These are phyloP conservation scores for Ecdyonurus torrentis DNA, from an alignment of 2,888 invertebrate species.

Conservation along the genomic window DNA sequence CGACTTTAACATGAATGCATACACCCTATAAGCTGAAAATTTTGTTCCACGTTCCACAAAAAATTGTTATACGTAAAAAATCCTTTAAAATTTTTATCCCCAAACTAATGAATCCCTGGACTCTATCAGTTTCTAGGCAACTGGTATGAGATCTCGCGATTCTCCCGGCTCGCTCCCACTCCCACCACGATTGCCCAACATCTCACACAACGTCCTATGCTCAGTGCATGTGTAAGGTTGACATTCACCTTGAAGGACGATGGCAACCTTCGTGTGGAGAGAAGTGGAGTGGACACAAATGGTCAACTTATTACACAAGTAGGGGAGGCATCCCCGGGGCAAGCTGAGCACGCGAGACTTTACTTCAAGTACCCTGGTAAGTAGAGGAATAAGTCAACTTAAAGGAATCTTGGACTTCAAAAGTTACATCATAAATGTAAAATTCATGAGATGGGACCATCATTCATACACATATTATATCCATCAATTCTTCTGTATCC, in stretches of 20 bases:
- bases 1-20: too few relatives aligned
- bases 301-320: background rate
- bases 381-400: background rate
- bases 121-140: background rate
- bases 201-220: background rate
- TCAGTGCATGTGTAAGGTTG: background rate
- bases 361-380: background rate
- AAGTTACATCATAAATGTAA: background rate
- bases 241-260: background rate
- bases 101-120: too few relatives aligned
- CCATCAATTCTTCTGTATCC: background rate
- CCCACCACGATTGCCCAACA: background rate
- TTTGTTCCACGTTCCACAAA: too few relatives aligned
- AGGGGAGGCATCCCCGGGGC: background rate
- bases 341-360: background rate
- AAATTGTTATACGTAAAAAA: too few relatives aligned
- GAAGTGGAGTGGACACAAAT: background rate
- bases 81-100: too few relatives aligned
- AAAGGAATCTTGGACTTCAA: background rate
- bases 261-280: background rate
- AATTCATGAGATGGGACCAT: too few relatives aligned
- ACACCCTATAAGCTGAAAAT: too few relatives aligned
- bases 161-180: background rate
- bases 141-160: conserved; percentile 2
- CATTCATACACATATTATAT: too few relatives aligned